Conservation (phyloP, 2,888 invertebrate species). For the Linyphia triangularis region DNA sequence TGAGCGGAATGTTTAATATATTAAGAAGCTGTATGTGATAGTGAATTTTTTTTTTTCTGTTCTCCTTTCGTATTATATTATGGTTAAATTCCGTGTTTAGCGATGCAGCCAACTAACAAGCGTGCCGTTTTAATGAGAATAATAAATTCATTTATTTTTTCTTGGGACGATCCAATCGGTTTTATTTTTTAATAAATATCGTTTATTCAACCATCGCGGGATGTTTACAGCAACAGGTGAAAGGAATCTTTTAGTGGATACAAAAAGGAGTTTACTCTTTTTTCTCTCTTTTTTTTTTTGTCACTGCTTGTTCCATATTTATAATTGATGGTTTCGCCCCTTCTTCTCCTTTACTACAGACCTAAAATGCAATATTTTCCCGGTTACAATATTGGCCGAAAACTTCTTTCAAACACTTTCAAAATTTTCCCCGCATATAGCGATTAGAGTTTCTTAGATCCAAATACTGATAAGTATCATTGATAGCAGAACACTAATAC, state of each 20-base stretch:
- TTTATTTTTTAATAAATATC: background rate
- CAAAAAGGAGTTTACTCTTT: background rate
- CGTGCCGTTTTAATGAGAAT: slow-evolving; percentile 22
- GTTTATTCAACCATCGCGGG: background rate
- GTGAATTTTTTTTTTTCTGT: background rate
- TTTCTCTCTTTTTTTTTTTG: background rate
- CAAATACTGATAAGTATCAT: no score
- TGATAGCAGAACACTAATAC: no score
- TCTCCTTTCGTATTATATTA: background rate
- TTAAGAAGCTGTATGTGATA: slow-evolving; percentile 10
- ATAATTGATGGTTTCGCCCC: no score
- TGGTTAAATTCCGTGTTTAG: slow-evolving; percentile 48
- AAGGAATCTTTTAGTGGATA: background rate
- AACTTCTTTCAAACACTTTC: no score
- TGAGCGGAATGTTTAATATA: slow-evolving; percentile 70
- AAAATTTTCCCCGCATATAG: no score
- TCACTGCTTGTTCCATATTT: no score
- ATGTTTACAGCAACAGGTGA: slow-evolving; percentile 5
- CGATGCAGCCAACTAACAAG: slow-evolving; percentile 46
- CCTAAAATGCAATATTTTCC: no score
- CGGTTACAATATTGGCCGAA: no score
- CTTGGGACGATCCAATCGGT: background rate
- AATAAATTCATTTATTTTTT: slow-evolving; percentile 45
- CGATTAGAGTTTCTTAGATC: no score
- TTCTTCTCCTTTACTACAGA: no score